Evolutionary conservation across 2,888 invertebrate species (phyloP).

Genomic region (Myathropa florea): DNA sequence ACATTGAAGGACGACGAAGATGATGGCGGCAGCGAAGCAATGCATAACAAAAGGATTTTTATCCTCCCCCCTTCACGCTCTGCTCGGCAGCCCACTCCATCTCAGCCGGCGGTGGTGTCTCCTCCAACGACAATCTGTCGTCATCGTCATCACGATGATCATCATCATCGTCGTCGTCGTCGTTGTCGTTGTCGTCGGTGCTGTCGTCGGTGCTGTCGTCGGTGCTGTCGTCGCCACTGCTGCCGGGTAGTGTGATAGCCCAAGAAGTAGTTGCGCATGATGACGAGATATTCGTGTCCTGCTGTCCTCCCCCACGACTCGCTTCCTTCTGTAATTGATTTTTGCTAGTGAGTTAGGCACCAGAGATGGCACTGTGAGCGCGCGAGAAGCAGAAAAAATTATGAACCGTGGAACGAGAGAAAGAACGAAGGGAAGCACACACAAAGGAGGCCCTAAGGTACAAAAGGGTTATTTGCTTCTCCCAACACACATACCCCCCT

Average conservation of each 20-base stretch:
- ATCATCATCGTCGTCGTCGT: neutral
- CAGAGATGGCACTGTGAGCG: slow-evolving; percentile 19
- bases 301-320: slow-evolving; percentile 44
- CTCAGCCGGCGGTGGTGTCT: neutral
- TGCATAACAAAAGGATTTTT: slow-evolving; percentile 65
- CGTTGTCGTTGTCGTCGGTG: neutral
- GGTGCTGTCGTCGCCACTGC: neutral
- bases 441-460: slow-evolving; percentile 51
- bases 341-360: slow-evolving; percentile 27
- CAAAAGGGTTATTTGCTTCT: slow-evolving; percentile 60
- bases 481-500: slow-evolving; percentile 26
- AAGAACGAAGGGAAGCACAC: slow-evolving; percentile 7
- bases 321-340: slow-evolving; percentile 36
- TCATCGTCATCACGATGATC: slow-evolving; percentile 1
- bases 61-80: neutral
- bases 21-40: slow-evolving; percentile 56
- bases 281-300: slow-evolving; percentile 60
- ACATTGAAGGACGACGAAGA: slow-evolving; percentile 67
- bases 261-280: slow-evolving; percentile 59
- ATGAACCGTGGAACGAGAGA: neutral
- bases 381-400: neutral
- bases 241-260: neutral
- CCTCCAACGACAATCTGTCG: slow-evolving; percentile 40
- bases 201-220: slow-evolving; percentile 10
- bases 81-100: neutral